Base-by-base conservation (phyloP, 1,140 invertebrate genomes). In the Drosophila sechellia region DNA sequence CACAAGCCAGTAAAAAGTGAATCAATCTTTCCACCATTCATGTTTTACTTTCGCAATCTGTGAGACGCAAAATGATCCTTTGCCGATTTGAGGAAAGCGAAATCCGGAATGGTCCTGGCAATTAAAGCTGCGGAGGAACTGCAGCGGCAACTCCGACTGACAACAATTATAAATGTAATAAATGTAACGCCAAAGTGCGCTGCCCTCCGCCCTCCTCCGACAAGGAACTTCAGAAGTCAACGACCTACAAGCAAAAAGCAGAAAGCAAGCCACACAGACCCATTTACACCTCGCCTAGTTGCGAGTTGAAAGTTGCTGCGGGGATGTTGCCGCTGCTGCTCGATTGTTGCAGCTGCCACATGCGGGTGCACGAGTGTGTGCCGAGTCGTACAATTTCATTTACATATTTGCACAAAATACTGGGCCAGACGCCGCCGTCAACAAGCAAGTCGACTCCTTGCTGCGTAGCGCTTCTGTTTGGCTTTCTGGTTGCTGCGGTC, bases 121-220 rank as follows among this genome's bases (percentile, higher is more conserved):
- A 81, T 85, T 81, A 85, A 86, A 64, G 56, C 74, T 66, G 34
- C 13, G 31, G 20, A 12, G 15, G 22, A 25, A 8, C 25, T 13
- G 61, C 35, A 20, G 27, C 35, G 15, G 56, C 77, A 58, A 55
- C 73, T 73, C 61, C 76, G 79, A 79, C 83, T 89, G 83, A 87
- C 84, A 87, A 87, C 83, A 87, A 87, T 87, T 87, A 87, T 79
- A 89, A 89, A 89, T 89, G 83, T 89, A 87, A 87, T 87, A 87
- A 87, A 87, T 89, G 83, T 83, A 89, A 64, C 68, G 57, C 53
- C 79, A 89, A 83, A 79, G 81, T 81, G 83, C 78, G 66, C 63
- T 70, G 71, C 72, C 83, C 72, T 60, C 53, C 72, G 61, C 27
- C 45, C 72, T 60, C 53, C 72, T 58, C 27, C 45, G 46, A 12